phyloP scores from a whole-genome alignment of 2,113 vertebrate species.

The Lampris megalopsis region DNA sequence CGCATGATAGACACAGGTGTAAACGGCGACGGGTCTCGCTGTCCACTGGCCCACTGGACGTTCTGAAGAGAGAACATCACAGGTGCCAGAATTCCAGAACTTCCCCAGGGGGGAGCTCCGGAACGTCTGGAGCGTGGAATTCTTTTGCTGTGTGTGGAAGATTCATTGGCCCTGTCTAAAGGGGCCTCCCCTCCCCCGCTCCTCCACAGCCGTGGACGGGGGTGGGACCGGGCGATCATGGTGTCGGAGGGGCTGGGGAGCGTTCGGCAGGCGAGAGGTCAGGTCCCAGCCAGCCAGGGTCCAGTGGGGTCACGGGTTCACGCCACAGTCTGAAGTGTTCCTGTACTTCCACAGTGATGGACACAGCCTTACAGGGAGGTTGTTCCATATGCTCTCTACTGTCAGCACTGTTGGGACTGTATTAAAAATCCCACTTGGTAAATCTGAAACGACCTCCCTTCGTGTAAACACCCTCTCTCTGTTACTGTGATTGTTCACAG shows the following conservation, averaged over 20 bases:
- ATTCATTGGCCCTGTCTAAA: slow-evolving; percentile 62
- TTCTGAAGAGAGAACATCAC: slow-evolving; percentile 53
- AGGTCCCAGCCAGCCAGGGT: slow-evolving; percentile 37
- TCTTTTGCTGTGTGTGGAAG: slow-evolving; percentile 59
- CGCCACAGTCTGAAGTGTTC: too few species aligned
- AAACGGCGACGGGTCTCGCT: too few species aligned
- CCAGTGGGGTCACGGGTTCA: slow-evolving; percentile 15
- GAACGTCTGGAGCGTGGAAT: slow-evolving; percentile 55
- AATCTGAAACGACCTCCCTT: too few species aligned
- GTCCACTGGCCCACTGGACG: not conserved
- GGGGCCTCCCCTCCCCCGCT: slow-evolving; percentile 19
- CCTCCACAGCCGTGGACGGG: slow-evolving; percentile 14
- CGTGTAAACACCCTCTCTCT: too few species aligned
- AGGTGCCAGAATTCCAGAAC: slow-evolving; percentile 65
- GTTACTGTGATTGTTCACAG: too few species aligned
- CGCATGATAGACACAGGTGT: too few species aligned
- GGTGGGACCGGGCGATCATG: not conserved
- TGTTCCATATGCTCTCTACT: too few species aligned
- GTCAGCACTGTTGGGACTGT: too few species aligned
- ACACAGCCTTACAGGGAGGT: not conserved
- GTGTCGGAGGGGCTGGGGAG: too few species aligned
- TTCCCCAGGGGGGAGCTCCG: slow-evolving; percentile 32
- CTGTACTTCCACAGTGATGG: not conserved
- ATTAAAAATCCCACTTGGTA: too few species aligned
- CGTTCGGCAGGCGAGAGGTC: slow-evolving; percentile 43